A percentile compares a stretch with the other conserved stretches of the same genome.
These are phyloP conservation scores for Bergia puertoricense DNA, from an alignment of 92 coral and sea anemone genomes.

Conservation along the genomic window DNA sequence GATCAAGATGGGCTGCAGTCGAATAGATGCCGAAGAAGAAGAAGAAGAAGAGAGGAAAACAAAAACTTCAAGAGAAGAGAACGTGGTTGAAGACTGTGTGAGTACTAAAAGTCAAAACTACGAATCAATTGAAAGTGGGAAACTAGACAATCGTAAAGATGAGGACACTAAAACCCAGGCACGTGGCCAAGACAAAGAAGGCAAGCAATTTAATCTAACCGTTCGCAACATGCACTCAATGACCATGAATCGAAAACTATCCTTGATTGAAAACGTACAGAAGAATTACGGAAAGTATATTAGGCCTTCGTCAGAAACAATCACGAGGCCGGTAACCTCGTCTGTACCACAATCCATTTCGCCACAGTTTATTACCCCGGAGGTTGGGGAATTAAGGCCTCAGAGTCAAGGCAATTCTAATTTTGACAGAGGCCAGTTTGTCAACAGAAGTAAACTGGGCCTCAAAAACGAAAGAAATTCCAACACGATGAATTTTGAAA, in stretches of 20 bases:
- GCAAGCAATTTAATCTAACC: neutral
- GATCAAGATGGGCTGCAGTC: conserved; percentile 15
- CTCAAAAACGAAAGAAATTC: neutral
- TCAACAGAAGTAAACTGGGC: neutral
- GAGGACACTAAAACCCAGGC: neutral
- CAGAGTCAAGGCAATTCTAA: neutral
- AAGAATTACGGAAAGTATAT: conserved; percentile 31
- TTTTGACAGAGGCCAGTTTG: neutral
- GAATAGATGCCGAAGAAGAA: neutral
- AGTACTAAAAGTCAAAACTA: neutral
- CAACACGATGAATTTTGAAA: neutral
- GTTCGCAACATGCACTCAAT: conserved; percentile 13
- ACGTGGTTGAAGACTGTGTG: neutral
- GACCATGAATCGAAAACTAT: conserved; percentile 14
- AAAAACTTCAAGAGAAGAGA: neutral
- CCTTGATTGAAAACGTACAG: conserved; percentile 31
- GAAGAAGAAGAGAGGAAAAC: neutral
- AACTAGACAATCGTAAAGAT: neutral
- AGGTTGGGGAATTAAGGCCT: neutral
- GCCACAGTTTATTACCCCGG: neutral
- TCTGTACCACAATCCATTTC: neutral
- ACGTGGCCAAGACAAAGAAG: neutral
- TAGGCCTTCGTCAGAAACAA: conserved; percentile 17
- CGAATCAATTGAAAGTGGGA: neutral
- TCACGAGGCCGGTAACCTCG: neutral